These are phyloP conservation scores for Staurois parvus DNA, from an alignment of 2,797 vertebrate species.

Conservation along the genomic window DNA sequence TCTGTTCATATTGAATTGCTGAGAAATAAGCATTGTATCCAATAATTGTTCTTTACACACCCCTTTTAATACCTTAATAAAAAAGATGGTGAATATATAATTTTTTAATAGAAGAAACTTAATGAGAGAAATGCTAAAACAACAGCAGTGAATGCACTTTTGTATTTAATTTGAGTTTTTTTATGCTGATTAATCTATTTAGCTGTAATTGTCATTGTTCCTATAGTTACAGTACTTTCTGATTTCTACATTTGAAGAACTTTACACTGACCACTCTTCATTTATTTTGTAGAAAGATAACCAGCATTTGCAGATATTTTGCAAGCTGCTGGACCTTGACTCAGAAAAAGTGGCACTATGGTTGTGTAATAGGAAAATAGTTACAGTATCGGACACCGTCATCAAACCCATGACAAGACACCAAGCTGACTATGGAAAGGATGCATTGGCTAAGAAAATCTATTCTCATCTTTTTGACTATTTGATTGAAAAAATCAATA, in stretches of 20 bases:
- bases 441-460: constrained; percentile 94
- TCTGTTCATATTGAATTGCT: no score
- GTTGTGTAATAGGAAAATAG: constrained; percentile 89
- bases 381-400: constrained; percentile 86
- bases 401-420: constrained; percentile 86
- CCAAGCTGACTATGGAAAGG: constrained; percentile 85
- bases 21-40: no score
- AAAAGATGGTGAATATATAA: no score
- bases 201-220: no score
- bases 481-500: constrained; percentile 89
- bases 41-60: no score
- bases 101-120: no score
- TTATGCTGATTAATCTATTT: no score
- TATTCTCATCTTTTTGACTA: constrained; percentile 93
- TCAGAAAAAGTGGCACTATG: constrained; percentile 79
- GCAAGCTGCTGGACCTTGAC: constrained; percentile 84
- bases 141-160: no score
- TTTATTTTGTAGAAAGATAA: constrained; percentile 78
- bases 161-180: no score
- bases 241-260: not conserved
- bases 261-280: not conserved
- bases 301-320: constrained; percentile 84
- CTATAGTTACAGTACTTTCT: not conserved
- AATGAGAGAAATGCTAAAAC: no score
- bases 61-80: no score